Percentiles rank a stretch among this genome's conserved stretches.
phyloP scores from a whole-genome alignment of 2,113 vertebrate species.

The Neogobius melanostomus region DNA sequence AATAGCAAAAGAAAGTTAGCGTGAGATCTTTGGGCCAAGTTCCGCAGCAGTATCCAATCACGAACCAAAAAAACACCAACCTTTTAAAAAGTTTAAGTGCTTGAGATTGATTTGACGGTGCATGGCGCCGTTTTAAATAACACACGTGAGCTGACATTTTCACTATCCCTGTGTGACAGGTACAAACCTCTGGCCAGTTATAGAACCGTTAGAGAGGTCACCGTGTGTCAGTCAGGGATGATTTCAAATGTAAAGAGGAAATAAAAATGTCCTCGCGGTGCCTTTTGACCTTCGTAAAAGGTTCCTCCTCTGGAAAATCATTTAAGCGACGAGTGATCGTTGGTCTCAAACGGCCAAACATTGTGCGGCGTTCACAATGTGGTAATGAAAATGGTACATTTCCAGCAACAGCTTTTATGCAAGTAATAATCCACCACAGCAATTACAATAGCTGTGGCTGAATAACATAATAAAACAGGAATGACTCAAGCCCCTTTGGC shows the following conservation, averaged over 20 bases:
- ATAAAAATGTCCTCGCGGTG: background rate
- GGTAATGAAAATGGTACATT: background rate
- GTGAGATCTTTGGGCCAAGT: background rate
- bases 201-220: background rate
- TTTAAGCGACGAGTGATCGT: too few relatives aligned
- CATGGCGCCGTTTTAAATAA: background rate
- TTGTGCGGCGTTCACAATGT: background rate
- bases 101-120: conserved; percentile 27
- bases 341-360: too few relatives aligned
- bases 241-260: background rate
- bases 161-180: background rate
- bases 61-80: too few relatives aligned
- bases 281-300: background rate
- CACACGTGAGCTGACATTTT: conserved; percentile 7
- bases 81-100: background rate
- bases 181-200: conserved; percentile 12
- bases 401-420: background rate
- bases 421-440: background rate
- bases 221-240: conserved; percentile 16
- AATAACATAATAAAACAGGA: background rate
- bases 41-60: background rate
- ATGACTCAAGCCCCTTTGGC: background rate
- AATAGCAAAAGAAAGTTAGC: background rate
- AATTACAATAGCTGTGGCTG: background rate
- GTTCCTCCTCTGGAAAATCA: too few relatives aligned